Evolutionary conservation across 2,888 invertebrate genomes (phyloP), one percentile per base, ranked within the genome.

Genomic region (Philereme transversata): DNA sequence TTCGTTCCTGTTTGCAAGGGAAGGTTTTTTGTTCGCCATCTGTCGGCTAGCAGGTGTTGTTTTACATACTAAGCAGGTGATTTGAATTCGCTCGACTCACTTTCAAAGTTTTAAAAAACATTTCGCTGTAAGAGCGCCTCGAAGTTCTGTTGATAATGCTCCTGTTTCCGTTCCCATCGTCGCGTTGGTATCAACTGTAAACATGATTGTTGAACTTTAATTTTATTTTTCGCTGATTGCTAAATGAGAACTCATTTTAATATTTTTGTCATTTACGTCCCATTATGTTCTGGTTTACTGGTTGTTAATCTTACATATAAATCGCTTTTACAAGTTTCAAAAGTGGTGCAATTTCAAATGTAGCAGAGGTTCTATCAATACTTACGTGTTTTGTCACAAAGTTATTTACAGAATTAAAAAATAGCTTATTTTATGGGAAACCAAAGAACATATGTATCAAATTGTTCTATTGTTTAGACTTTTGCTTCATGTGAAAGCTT

Each of bases 51-150:
- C 91, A 91, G 90, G 91, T 91, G 91, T 84, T 79, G 77, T 75
- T 83, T 83, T 87, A 85, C 86, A 87, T 87, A 84, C 76, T 81
- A 85, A 90, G 84, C 91, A 91, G 90, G 90, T 91, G 90, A 85
- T 87, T 87, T 84, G 73, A 82, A 86, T 84, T 83, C 80, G 81
- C 81, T 79, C 81, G 81, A 78, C 78, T 79, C 72, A 71, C 69
- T 76, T 64, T 71, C 51, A 54, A 62, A 60, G 54, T 52, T 66
- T 51, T 72, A 65, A 65, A 62, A 63, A 58, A 61, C 60, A 62
- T 74, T 73, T 73, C 64, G 69, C 68, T 60, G 62, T 54, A 64
- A 67, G 47, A 64, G 50, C 60, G 62, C 56, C 44, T 63, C 52
- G 22, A 56, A 53, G 45, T 48, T 63, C 56, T 45, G 9, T 35